Conservation (phyloP, 2,113 vertebrate genomes). For the Thamnaconus septentrionalis region DNA sequence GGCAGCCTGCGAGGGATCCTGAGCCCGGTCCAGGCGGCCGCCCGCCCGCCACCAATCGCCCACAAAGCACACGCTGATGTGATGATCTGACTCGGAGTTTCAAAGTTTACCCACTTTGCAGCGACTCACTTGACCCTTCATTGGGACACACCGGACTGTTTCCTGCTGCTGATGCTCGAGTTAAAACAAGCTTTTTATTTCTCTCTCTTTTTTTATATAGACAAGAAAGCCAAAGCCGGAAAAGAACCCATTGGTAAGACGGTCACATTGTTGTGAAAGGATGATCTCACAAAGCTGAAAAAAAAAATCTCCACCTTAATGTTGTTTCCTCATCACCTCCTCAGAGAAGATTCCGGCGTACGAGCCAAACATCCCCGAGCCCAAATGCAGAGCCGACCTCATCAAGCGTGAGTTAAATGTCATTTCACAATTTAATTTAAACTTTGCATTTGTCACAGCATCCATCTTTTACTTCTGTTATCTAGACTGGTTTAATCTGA, state of each 20-base stretch:
- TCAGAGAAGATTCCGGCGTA: conserved; percentile 59
- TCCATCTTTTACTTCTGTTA: neutral
- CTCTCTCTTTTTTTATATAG: conserved; percentile 11
- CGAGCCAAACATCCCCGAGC: conserved; percentile 65
- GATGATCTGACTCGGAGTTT: conserved; percentile 54
- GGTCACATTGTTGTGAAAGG: neutral
- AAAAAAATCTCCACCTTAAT: neutral
- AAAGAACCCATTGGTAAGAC: conserved; percentile 40
- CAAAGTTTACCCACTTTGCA: conserved; percentile 41
- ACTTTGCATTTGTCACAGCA: neutral
- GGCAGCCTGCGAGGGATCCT: conserved; percentile 27
- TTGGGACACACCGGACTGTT: conserved; percentile 3
- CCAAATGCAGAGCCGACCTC: conserved; percentile 65
- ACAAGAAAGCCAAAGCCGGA: conserved; percentile 41
- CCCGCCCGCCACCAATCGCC: conserved; percentile 33
- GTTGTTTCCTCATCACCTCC: neutral
- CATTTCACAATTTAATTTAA: neutral
- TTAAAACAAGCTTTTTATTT: neutral
- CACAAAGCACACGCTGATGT: conserved; percentile 34
- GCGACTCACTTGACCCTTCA: conserved; percentile 26
- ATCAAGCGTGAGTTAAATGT: conserved; percentile 56
- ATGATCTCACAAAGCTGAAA: too few relatives aligned
- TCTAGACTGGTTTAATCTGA: conserved; percentile 65
- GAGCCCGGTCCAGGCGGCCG: neutral
- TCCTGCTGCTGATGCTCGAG: neutral